Evolutionary conservation across 2,797 vertebrate genomes (phyloP).

Genomic region (Threskiornis aethiopicus): DNA sequence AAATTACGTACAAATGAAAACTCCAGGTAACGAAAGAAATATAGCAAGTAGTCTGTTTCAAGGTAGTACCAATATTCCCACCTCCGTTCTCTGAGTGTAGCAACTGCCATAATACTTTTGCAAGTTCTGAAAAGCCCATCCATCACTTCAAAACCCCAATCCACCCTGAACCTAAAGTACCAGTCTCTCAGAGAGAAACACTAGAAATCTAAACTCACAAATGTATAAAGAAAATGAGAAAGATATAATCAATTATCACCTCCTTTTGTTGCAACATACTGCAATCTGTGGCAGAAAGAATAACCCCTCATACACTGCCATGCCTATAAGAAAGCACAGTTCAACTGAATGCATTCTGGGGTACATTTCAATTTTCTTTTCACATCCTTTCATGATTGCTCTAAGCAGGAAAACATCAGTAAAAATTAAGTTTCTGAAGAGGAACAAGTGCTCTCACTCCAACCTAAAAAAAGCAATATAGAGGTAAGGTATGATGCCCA

Average conservation of each 20-base stretch:
- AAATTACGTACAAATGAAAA: not conserved
- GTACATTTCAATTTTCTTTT: not conserved
- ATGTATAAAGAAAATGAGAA: not conserved
- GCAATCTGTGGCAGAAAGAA: not conserved
- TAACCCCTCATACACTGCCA: not conserved
- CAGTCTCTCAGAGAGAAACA: not conserved
- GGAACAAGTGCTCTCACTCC: not conserved
- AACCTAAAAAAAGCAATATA: not conserved
- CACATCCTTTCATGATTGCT: not conserved
- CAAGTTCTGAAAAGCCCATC: not conserved
- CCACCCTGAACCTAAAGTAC: not conserved
- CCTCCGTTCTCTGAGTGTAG: not conserved
- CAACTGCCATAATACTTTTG: not conserved
- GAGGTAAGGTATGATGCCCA: not conserved
- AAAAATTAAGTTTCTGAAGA: not conserved
- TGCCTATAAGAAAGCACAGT: not conserved
- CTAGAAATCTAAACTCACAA: not conserved
- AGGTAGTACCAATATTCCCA: not conserved
- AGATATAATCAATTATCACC: not conserved
- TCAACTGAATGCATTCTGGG: not conserved
- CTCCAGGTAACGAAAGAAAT: not conserved
- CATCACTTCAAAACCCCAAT: not conserved
- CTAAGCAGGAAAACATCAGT: not conserved
- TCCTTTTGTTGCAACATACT: not conserved
- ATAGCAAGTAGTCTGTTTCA: not conserved